Conservation (phyloP, 64 coral and sea anemone species). For the Montipora cactus region DNA sequence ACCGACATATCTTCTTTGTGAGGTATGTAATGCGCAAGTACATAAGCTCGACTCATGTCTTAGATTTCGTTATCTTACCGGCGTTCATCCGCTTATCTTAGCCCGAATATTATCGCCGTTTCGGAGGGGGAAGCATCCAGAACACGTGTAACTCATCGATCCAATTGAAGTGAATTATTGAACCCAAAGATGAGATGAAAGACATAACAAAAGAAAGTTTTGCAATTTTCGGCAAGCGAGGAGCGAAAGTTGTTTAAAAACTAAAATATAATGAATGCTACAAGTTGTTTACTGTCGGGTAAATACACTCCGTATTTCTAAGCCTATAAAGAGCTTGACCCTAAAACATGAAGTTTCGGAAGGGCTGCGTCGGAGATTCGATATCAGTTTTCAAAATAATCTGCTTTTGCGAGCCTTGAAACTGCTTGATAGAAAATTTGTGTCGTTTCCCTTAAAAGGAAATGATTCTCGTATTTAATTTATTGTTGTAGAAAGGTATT, state of each 20-base stretch:
- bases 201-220: neutral
- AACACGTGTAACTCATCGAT: neutral
- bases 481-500: neutral
- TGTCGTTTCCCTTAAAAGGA: neutral
- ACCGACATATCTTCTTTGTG: neutral
- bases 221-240: neutral
- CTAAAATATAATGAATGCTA: conserved; percentile 1
- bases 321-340: conserved; percentile 17
- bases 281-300: neutral
- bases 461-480: conserved; percentile 13
- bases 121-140: neutral
- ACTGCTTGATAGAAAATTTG: too few species aligned
- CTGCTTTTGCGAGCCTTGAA: too few species aligned
- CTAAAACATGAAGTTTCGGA: neutral
- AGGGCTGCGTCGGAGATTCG: neutral
- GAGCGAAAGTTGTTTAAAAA: neutral
- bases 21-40: conserved; percentile 2
- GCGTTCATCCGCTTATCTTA: conserved; percentile 24
- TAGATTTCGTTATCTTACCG: conserved; percentile 31
- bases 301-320: conserved; percentile 24
- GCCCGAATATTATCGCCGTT: neutral
- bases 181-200: conserved; percentile 7
- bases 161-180: neutral
- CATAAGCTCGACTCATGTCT: conserved; percentile 29
- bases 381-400: conserved; percentile 15